These are phyloP conservation scores for Triops longicaudatus DNA, from an alignment of 1,140 invertebrate genomes.

Conservation along the genomic window DNA sequence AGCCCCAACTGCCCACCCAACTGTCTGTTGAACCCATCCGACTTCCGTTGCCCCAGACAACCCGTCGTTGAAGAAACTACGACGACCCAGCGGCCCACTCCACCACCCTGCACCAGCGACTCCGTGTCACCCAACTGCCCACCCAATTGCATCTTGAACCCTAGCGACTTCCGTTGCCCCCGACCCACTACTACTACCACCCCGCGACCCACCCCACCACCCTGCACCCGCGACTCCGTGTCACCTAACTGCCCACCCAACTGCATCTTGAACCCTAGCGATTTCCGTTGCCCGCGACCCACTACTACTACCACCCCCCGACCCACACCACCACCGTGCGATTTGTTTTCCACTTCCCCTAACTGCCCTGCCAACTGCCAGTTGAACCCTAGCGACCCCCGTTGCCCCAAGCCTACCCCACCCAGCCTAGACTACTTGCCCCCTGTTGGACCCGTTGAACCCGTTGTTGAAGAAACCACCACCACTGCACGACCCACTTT, in stretches of 20 bases:
- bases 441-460: not conserved
- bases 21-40: not conserved
- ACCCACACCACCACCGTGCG: not conserved
- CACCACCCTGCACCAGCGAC: not conserved
- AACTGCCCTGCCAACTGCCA: slow-evolving; percentile 3
- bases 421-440: slow-evolving; percentile 7
- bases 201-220: not conserved
- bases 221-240: not conserved
- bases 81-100: not conserved
- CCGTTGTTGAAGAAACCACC: slow-evolving; percentile 18
- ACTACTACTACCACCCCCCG: slow-evolving; percentile 1
- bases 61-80: slow-evolving; percentile 3
- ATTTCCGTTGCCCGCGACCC: not conserved
- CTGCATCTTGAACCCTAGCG: not conserved
- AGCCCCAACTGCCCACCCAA: not conserved
- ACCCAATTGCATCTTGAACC: not conserved
- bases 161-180: not conserved
- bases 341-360: not conserved
- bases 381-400: not conserved
- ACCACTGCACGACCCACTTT: slow-evolving; percentile 15
- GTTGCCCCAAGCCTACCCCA: not conserved
- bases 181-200: not conserved
- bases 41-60: not conserved
- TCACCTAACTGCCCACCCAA: not conserved
- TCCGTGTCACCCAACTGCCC: not conserved